These are phyloP conservation scores for Meriones unguiculatus DNA, from an alignment of 2,113 vertebrate species.

Conservation along the genomic window DNA sequence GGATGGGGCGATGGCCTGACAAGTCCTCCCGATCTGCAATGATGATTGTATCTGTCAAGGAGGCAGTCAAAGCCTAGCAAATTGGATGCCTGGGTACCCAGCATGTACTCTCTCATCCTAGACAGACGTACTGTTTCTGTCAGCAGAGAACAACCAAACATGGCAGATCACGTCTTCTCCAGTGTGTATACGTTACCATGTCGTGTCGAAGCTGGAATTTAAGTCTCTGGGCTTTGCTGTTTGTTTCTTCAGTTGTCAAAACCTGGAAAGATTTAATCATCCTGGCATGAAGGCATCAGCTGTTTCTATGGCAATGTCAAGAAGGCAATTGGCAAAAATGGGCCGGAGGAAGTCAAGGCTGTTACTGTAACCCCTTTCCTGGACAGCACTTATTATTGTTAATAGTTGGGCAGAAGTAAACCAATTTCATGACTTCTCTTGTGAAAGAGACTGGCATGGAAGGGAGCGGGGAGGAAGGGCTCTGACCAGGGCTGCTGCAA, in stretches of 20 bases:
- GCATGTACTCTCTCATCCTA: constrained; percentile 55
- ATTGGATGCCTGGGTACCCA: constrained; percentile 41
- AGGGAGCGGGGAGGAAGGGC: neutral
- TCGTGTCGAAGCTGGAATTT: neutral
- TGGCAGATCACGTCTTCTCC: constrained; percentile 29
- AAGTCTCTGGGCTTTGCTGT: neutral
- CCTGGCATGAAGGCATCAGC: neutral
- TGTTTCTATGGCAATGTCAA: constrained; percentile 40
- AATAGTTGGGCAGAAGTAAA: neutral
- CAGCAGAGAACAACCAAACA: constrained; percentile 65
- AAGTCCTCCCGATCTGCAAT: constrained; percentile 76
- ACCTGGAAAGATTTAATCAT: constrained; percentile 61
- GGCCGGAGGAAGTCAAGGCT: constrained; percentile 43
- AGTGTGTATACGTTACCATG: neutral
- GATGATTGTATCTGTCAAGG: constrained; percentile 37
- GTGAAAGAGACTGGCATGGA: too few relatives aligned
- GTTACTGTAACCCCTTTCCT: neutral
- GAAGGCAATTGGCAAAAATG: neutral
- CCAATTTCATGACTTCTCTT: constrained; percentile 33
- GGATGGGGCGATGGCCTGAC: constrained; percentile 78
- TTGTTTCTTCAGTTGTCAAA: constrained; percentile 58
- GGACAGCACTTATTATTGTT: constrained; percentile 29
- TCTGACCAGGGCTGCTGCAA: neutral
- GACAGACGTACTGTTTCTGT: constrained; percentile 38
- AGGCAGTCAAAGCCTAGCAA: constrained; percentile 62